Conservation (phyloP, 2,888 invertebrate genomes). For the Clostera curtula region DNA sequence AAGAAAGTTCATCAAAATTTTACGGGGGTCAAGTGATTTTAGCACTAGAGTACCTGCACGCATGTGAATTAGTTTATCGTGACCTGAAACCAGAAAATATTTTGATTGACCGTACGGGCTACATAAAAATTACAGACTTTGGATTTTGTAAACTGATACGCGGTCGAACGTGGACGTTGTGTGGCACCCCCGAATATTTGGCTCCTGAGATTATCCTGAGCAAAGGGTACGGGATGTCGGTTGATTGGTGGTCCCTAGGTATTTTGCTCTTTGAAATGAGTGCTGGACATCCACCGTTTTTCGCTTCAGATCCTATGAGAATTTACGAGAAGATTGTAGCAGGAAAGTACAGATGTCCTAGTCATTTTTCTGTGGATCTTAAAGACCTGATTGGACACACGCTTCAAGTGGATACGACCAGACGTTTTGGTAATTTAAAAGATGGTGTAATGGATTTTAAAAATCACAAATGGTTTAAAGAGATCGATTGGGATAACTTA, state of each 20-base stretch:
- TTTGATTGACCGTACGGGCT: constrained; percentile 85
- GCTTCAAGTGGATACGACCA: constrained; percentile 74
- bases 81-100: constrained; percentile 96
- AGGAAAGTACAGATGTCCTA: constrained; percentile 89
- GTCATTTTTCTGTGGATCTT: constrained; percentile 85
- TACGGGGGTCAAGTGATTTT: constrained; percentile 93
- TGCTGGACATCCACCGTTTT: constrained; percentile 95
- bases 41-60: constrained; percentile 93
- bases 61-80: constrained; percentile 89
- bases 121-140: constrained; percentile 92
- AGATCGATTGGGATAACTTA: constrained; percentile 90
- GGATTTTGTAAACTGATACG: constrained; percentile 91
- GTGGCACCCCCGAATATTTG: constrained; percentile 97
- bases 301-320: constrained; percentile 92
- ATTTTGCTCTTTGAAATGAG: constrained; percentile 92
- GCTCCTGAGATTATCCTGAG: constrained; percentile 94
- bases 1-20: constrained; percentile 87
- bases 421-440: constrained; percentile 90
- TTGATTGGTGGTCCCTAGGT: constrained; percentile 98
- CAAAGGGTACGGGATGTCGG: constrained; percentile 93
- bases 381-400: constrained; percentile 87
- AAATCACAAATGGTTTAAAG: constrained; percentile 91
- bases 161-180: constrained; percentile 91
- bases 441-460: constrained; percentile 93
- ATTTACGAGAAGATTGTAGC: constrained; percentile 96